Base-by-base conservation (phyloP, 2,888 invertebrate genomes). In the Caenorhabditis uteleia region DNA sequence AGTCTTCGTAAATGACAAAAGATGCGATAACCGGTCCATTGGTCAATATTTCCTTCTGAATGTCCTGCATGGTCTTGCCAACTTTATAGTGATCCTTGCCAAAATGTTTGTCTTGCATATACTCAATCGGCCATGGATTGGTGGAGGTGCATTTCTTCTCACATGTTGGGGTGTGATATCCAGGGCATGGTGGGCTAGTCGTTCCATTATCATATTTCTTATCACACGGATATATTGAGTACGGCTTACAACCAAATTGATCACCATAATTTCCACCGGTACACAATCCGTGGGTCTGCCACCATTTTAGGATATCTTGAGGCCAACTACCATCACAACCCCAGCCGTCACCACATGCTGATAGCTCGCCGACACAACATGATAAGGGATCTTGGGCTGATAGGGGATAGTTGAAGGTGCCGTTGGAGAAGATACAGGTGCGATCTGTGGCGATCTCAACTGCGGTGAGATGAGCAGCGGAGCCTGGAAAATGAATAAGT, bases 311-410 rank as follows among this genome's bases (percentile, higher is more conserved):
- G 34, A 62, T 62, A 27, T 62, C 62, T 25, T 56, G 51, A 23
- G 62, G 62, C 62, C 62, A 62, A 34, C 62, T 62, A 8, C 62
- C 62, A 23, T 62, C 62, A 39, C 62, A 62, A 23, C 47, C 62
- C 54, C 54, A 62, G 12, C 62, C 62, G 48, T 62, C 62, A 21
- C 62, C 62, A 47, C 62, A 62, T 26, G 47, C 51, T 1, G 62
- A 62, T 18, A 62, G 25, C 12, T 51, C 7, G 25, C 62, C 62
- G 16, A 62, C 48, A 34, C 62, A 62, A 14, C 62, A 62, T 5
- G 62, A 51, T 2, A 62, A 27, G 14, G 62, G 62, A 38, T 62
- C 62, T 36, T 62, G 44, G 0, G 56, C 62, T 2, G 62, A 62
- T 20, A 62, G 51, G 14, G 62, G 62, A 42, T 40, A 47, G 18